Evolutionary conservation across 2,888 invertebrate genomes (phyloP).

Genomic region (Aspidiotus destructor): DNA sequence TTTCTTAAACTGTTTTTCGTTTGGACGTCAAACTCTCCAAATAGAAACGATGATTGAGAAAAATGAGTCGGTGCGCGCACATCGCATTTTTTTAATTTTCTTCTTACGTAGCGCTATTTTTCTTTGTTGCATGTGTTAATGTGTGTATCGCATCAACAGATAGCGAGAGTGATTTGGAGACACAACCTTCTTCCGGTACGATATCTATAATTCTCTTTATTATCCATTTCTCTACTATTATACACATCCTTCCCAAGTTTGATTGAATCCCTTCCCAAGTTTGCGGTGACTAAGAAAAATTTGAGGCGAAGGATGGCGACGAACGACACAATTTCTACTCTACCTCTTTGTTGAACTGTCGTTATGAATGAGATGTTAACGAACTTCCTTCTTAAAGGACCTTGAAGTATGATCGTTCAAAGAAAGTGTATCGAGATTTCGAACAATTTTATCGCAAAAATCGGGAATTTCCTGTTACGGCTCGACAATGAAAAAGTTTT

Average conservation of each 20-base stretch:
- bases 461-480: too few relatives aligned
- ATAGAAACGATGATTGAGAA: background rate
- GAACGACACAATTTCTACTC: too few relatives aligned
- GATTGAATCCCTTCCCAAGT: too few relatives aligned
- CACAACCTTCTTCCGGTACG: slow-evolving; percentile 34
- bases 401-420: too few relatives aligned
- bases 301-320: too few relatives aligned
- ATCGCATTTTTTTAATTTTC: slow-evolving; percentile 11
- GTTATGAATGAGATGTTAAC: too few relatives aligned
- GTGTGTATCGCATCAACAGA: slow-evolving; percentile 27
- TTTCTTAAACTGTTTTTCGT: background rate
- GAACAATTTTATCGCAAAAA: too few relatives aligned
- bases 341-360: too few relatives aligned
- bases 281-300: too few relatives aligned
- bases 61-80: background rate
- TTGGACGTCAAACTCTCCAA: background rate
- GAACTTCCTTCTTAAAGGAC: too few relatives aligned
- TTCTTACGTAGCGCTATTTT: slow-evolving; percentile 20
- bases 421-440: too few relatives aligned
- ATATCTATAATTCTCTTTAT: slow-evolving; percentile 13
- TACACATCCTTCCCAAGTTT: background rate
- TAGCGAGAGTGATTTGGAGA: slow-evolving; percentile 35
- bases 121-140: slow-evolving; percentile 32
- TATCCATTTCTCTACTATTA: slow-evolving; percentile 1
- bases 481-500: too few relatives aligned